Percentiles rank a stretch among this genome's conserved stretches.
These are phyloP conservation scores for Caenorhabditis plicata DNA, from an alignment of 2,888 invertebrate species.

Conservation along the genomic window DNA sequence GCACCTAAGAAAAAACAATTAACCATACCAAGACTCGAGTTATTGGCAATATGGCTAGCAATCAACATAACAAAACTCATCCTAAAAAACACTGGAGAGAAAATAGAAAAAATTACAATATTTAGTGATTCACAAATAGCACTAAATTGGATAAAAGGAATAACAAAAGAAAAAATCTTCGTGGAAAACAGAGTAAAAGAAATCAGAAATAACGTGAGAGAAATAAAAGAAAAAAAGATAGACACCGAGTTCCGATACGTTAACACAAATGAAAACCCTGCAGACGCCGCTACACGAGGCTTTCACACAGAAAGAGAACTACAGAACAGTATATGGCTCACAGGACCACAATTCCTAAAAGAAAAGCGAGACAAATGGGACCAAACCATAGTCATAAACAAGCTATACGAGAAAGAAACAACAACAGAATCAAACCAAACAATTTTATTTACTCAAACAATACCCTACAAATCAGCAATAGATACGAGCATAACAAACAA, in stretches of 20 bases:
- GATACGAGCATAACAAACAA: too few relatives aligned
- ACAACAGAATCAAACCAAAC: neutral
- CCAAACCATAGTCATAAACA: neutral
- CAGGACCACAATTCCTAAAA: conserved; percentile 3
- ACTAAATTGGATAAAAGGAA: neutral
- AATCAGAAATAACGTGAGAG: neutral
- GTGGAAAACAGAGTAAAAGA: conserved; percentile 7
- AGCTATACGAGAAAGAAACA: neutral
- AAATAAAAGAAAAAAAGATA: neutral
- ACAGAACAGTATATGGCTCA: neutral
- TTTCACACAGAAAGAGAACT: conserved; percentile 1
- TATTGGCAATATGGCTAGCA: conserved; percentile 2
- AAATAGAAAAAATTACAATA: neutral
- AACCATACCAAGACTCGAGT: conserved; percentile 9
- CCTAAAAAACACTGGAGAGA: neutral
- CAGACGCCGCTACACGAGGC: conserved; percentile 7
- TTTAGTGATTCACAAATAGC: conserved; percentile 3
- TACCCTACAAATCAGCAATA: too few relatives aligned
- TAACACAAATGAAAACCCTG: conserved; percentile 7
- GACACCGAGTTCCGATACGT: neutral
- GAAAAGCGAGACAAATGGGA: neutral
- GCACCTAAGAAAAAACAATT: neutral
- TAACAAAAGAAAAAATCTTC: neutral
- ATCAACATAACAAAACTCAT: neutral
- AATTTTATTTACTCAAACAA: neutral